Conservation (phyloP, 2,888 invertebrate species). For the Sylvicola cinctus region DNA sequence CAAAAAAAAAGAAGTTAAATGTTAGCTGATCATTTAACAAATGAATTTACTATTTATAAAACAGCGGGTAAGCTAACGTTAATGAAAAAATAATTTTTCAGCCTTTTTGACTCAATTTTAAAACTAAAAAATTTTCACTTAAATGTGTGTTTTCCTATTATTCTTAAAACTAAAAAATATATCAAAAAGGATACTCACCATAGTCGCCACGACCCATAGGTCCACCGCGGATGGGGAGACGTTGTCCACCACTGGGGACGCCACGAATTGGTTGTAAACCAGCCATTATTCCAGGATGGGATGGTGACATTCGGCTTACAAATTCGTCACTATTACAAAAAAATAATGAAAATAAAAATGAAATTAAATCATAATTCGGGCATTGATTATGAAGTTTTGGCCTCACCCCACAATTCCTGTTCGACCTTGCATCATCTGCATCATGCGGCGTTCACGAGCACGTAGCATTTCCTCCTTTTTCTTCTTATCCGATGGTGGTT, state of each 20-base stretch:
- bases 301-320: slow-evolving; percentile 33
- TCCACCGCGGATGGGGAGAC: slow-evolving; percentile 30
- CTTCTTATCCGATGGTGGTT: slow-evolving; percentile 97
- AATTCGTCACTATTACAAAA: background rate
- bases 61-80: too few relatives aligned
- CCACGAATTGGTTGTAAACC: slow-evolving; percentile 43
- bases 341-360: background rate
- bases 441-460: slow-evolving; percentile 81
- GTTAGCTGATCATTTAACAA: too few relatives aligned
- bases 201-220: slow-evolving; percentile 67
- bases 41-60: too few relatives aligned
- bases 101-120: too few relatives aligned
- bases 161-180: slow-evolving; percentile 4
- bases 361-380: slow-evolving; percentile 1
- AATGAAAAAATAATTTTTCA: too few relatives aligned
- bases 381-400: too few relatives aligned
- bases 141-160: too few relatives aligned
- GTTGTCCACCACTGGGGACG: slow-evolving; percentile 26
- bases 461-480: slow-evolving; percentile 89
- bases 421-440: slow-evolving; percentile 80
- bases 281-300: slow-evolving; percentile 52
- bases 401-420: slow-evolving; percentile 44
- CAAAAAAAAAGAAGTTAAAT: too few relatives aligned
- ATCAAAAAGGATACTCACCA: slow-evolving; percentile 43
- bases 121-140: too few relatives aligned